phyloP scores from a whole-genome alignment of 2,888 invertebrate genomes.

The Heliconius ethilla region DNA sequence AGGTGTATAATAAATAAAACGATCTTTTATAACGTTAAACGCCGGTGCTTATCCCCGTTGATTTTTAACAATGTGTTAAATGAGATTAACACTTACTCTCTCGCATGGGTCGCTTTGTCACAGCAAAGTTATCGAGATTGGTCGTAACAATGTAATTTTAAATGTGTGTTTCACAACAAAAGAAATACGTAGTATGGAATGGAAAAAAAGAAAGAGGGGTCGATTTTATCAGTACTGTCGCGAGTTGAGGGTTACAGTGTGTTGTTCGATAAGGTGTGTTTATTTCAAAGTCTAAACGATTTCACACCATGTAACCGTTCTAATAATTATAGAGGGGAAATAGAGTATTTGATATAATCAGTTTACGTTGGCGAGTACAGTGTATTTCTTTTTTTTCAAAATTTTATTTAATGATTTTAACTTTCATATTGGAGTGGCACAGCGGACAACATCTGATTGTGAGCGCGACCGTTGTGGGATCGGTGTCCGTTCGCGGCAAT shows the following conservation, averaged over 20 bases:
- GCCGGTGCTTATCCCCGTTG: slow-evolving; percentile 68
- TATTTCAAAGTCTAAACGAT: slow-evolving; percentile 10
- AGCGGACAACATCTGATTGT: too few relatives aligned
- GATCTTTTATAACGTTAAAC: slow-evolving; percentile 59
- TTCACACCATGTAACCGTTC: slow-evolving; percentile 18
- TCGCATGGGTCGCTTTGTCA: slow-evolving; percentile 68
- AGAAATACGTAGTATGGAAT: slow-evolving; percentile 63
- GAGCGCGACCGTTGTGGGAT: too few relatives aligned
- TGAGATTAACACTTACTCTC: slow-evolving; percentile 79
- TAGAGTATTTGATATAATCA: slow-evolving; percentile 9
- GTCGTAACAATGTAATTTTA: slow-evolving; percentile 75
- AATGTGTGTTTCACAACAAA: slow-evolving; percentile 72
- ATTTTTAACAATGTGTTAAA: slow-evolving; percentile 75
- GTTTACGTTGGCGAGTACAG: not conserved
- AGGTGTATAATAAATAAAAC: slow-evolving; percentile 42
- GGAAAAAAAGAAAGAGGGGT: slow-evolving; percentile 58
- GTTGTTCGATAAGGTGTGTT: slow-evolving; percentile 32
- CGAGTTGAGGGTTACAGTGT: slow-evolving; percentile 45
- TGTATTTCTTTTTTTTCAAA: not conserved
- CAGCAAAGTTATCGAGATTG: slow-evolving; percentile 76
- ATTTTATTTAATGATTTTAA: not conserved
- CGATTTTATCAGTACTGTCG: slow-evolving; percentile 62
- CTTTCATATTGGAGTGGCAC: too few relatives aligned
- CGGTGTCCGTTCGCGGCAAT: too few relatives aligned
- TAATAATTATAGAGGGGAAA: not conserved